Evolutionary conservation across 1,140 invertebrate species (phyloP), one percentile per base, ranked within the genome.

Genomic region (Megalopta genalis): DNA sequence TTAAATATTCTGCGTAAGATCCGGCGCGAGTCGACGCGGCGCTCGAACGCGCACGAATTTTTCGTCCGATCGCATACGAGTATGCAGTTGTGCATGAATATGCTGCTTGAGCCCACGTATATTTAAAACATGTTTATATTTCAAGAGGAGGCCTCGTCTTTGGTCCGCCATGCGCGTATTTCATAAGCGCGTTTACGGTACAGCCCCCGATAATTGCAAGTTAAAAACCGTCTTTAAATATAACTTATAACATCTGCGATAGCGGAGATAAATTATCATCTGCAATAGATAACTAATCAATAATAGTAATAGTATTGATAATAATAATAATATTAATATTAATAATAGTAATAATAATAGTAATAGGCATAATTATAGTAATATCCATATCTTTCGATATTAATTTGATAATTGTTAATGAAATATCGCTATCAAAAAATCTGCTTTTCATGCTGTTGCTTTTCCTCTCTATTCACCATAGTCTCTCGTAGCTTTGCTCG

Each of bases 151-250:
- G 90, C 84, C 85, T 87, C 86, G 79, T 91, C 90, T 91, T 91
- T 91, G 90, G 90, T 91, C 89, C 90, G 88, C 87, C 85, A 87
- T 88, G 86, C 86, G 85, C 87, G 77, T 84, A 83, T 18, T 75
- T 18, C 14, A 10, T 12, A 65, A 73, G 77, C 82, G 84, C 78
- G 39, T 86, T 86, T 86, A 89, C 85, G 87, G 84, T 89, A 71
- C 87, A 87, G 85, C 88, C 88, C 84, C 72, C 86, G 80, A 85
- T 80, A 88, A 88, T 84, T 82, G 80, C 82, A 79, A 81, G 64
- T 88, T 83, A 82, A 86, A 86, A 88, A 89, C 76, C 85, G 72
- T 83, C 84, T 83, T 88, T 82, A 85, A 89, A 89, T 89, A 88
- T 80, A 89, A 90, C 83, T 86, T 86, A 88, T 85, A 89, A 89